Conservation (phyloP, 2,113 vertebrate genomes). For the Gymnobelideus leadbeateri region DNA sequence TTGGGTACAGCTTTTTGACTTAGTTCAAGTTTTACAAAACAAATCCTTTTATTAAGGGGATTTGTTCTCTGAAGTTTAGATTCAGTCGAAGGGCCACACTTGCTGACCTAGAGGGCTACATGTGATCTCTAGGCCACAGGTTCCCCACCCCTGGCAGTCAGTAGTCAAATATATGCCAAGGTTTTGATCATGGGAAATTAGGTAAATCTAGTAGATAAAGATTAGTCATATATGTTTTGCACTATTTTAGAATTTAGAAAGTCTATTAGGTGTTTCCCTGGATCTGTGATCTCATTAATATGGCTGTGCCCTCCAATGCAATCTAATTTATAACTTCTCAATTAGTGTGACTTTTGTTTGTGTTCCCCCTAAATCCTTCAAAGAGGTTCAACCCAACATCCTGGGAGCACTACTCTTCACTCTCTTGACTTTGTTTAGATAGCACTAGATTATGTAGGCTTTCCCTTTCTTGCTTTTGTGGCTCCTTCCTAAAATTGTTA, state of each 20-base stretch:
- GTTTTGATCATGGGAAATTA: not conserved
- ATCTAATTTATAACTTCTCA: not conserved
- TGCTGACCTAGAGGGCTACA: no score
- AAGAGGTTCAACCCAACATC: not conserved
- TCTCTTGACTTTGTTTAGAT: not conserved
- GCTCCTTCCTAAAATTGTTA: not conserved
- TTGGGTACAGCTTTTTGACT: no score
- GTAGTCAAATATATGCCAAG: not conserved
- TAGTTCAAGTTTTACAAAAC: no score
- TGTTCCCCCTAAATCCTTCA: not conserved
- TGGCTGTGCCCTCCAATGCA: not conserved
- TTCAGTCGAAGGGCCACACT: no score
- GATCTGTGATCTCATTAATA: not conserved
- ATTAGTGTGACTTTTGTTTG: not conserved
- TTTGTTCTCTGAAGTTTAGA: no score
- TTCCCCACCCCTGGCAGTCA: not conserved
- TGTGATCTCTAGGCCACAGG: no score
- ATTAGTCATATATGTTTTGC: not conserved
- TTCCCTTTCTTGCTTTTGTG: not conserved
- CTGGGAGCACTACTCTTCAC: not conserved
- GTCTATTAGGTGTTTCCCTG: constrained; percentile 7
- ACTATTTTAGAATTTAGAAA: constrained; percentile 12
- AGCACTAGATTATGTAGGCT: no score
- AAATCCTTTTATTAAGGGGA: no score
- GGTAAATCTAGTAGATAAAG: not conserved